These are phyloP conservation scores for Sander lucioperca DNA, from an alignment of 2,113 vertebrate species.

Conservation along the genomic window DNA sequence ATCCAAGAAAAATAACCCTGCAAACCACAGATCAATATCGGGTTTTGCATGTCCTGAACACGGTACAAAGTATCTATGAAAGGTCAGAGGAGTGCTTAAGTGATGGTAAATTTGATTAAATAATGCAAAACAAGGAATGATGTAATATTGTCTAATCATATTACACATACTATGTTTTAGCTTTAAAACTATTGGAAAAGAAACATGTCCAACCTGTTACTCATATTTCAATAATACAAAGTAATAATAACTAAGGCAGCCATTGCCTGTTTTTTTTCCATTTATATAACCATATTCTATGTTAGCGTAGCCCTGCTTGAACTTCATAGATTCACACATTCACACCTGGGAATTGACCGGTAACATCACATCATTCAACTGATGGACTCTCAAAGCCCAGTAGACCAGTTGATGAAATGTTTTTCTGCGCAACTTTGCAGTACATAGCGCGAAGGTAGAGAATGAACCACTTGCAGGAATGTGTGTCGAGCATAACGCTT, in stretches of 20 bases:
- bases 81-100: conserved; percentile 30
- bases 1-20: conserved; percentile 50
- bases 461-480: not conserved
- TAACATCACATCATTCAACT: not conserved
- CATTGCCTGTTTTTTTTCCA: not conserved
- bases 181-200: conserved; percentile 8
- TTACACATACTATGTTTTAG: not conserved
- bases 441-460: not conserved
- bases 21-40: conserved; percentile 62
- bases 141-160: not conserved
- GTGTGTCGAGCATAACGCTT: not conserved
- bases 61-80: conserved; percentile 26
- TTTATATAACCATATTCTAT: not conserved
- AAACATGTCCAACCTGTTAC: not conserved
- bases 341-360: not conserved
- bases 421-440: not conserved
- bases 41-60: conserved; percentile 52
- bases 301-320: not conserved
- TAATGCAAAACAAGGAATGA: conserved; percentile 19
- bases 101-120: conserved; percentile 35
- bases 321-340: not conserved
- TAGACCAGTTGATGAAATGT: not conserved
- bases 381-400: not conserved
- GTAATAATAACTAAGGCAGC: too few relatives aligned
- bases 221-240: not conserved